Base-by-base conservation (phyloP, 2,888 invertebrate genomes). In the Stomorhina lunata region DNA sequence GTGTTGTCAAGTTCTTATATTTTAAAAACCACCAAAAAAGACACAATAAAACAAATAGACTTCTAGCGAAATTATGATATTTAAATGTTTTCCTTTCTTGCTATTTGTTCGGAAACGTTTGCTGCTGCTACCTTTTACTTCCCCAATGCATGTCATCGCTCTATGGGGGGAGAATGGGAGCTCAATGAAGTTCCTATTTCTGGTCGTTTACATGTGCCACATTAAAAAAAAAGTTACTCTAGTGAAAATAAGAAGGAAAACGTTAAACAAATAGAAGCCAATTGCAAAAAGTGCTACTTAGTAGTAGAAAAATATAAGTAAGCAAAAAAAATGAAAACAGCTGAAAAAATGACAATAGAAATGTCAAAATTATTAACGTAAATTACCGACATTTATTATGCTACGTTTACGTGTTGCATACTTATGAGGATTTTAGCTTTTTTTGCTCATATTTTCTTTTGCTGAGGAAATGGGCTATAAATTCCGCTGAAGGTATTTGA, bases 361-460 rank as follows among this genome's bases (percentile, higher is more conserved):
- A 86, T 88, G 87, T 86, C 85, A 86, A 88, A 88, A 86, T 87
- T 88, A 88, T 89, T 86, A 84, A 84, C 84, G 85, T 81, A 85
- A 88, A 88, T 87, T 85, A 86, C 87, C 84, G 86, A 86, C 88
- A 88, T 88, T 89, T 88, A 87, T 88, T 87, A 88, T 80, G 72
- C 66, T 65, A 68, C 75, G 65, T 78, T 75, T 80, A 69, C 79
- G 77, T 85, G 76, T 80, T 77, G 72, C 73, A 76, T 71, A 77
- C 80, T 82, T 81, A 78, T 75, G 78, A 63, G 81, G 45, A 32
- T 25, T 17, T 66, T 55, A 57, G 45, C 17, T 12, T 34, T n/a
- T 53, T 27, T 61, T 27, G 12, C 10, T 25, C 27, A 37, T 17
- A 2, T 22, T 5, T 57, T 32, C 2, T 37, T 53, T 22, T 37